A percentile compares a stretch with the other conserved stretches of the same genome.
Conservation (phyloP, 2,113 vertebrate genomes). For the Chrysochloris asiatica region DNA sequence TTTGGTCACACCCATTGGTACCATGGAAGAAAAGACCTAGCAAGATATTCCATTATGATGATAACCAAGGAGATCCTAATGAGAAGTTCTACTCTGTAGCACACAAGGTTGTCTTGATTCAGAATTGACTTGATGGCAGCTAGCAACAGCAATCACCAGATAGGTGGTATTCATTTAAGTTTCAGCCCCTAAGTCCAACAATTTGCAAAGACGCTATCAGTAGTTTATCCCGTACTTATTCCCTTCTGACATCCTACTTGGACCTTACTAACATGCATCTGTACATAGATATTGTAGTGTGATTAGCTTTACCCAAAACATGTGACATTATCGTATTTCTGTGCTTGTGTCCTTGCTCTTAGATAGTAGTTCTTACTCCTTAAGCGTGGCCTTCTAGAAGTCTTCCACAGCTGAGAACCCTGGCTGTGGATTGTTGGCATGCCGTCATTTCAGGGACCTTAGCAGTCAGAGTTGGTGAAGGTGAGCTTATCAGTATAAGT, state of each 20-base stretch:
- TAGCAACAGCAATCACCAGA: not conserved
- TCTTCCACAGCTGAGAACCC: not conserved
- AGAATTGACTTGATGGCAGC: not conserved
- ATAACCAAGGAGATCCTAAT: not conserved
- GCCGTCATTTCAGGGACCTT: not conserved
- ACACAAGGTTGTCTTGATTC: not conserved
- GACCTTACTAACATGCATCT: too few relatives aligned
- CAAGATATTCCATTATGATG: not conserved
- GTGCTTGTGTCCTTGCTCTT: too few relatives aligned
- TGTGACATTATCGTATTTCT: too few relatives aligned
- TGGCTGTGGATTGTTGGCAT: not conserved
- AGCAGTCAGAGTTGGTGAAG: not conserved
- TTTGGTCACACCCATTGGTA: not conserved
- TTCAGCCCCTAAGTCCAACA: not conserved
- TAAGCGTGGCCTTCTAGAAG: not conserved
- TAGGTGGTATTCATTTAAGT: not conserved
- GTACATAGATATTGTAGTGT: too few relatives aligned
- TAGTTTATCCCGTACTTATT: too few relatives aligned
- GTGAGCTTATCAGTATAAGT: not conserved
- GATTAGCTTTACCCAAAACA: too few relatives aligned
- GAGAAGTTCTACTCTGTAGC: not conserved
- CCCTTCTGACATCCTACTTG: too few relatives aligned
- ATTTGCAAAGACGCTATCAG: not conserved
- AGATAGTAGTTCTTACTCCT: not conserved
- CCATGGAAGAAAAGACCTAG: not conserved